Conservation (phyloP, 2,797 vertebrate genomes). For the Cryptoprocta ferox region DNA sequence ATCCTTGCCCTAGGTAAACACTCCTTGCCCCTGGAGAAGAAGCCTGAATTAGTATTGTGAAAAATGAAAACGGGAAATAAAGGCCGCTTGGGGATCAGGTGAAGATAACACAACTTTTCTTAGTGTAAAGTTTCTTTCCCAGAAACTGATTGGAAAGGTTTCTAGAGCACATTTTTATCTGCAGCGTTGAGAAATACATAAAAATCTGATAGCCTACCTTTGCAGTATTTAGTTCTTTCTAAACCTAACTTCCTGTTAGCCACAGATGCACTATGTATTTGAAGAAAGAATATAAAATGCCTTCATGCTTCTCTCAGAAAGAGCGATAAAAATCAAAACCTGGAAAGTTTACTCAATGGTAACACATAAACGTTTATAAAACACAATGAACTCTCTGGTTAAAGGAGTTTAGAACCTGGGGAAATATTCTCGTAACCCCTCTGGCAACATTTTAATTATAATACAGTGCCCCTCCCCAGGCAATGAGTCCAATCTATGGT, state of each 20-base stretch:
- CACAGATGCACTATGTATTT: background rate
- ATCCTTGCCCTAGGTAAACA: background rate
- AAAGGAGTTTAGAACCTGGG: constrained; percentile 69
- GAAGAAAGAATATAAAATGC: constrained; percentile 24
- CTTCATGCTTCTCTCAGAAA: background rate
- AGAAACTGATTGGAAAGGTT: background rate
- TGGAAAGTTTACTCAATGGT: background rate
- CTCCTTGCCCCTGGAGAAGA: background rate
- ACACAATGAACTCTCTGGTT: background rate
- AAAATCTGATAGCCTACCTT: background rate
- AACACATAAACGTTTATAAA: constrained; percentile 45
- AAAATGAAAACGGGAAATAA: background rate
- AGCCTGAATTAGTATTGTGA: background rate
- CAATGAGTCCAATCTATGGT: constrained; percentile 60
- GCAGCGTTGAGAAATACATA: background rate
- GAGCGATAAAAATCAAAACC: background rate
- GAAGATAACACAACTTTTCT: background rate
- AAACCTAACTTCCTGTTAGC: background rate
- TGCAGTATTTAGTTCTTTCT: background rate
- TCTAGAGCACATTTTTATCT: background rate
- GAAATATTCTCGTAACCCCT: constrained; percentile 73
- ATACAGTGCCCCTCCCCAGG: background rate
- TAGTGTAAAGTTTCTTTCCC: background rate
- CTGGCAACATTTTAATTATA: constrained; percentile 78
- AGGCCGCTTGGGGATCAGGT: background rate